phyloP scores from a whole-genome alignment of 1,140 invertebrate genomes.

The Cherax destructor region DNA sequence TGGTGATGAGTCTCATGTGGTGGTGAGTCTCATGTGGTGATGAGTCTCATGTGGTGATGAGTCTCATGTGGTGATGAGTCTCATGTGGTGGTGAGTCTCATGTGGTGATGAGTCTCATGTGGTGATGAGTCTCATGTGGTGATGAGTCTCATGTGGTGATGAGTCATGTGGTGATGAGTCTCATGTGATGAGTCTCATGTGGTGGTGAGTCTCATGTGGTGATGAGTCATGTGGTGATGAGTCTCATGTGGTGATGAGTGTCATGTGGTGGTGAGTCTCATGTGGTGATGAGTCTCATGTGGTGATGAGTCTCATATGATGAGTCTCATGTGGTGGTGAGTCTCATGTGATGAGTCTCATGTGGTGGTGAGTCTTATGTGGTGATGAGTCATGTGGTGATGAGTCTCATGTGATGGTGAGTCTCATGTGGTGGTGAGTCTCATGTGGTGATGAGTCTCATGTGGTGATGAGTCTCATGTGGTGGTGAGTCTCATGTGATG shows the following conservation, averaged over 20 bases:
- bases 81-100: too few species aligned
- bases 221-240: too few species aligned
- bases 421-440: background rate
- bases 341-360: slow-evolving; percentile 8
- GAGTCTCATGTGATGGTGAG: too few species aligned
- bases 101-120: slow-evolving; percentile 3
- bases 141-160: slow-evolving; percentile 1
- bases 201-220: background rate
- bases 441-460: slow-evolving; percentile 14
- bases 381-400: slow-evolving; percentile 3
- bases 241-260: background rate
- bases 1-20: too few species aligned
- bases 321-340: background rate
- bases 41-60: background rate
- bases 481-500: too few species aligned
- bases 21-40: slow-evolving; percentile 2
- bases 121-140: background rate
- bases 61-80: background rate
- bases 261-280: too few species aligned
- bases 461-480: background rate
- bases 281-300: slow-evolving; percentile 3
- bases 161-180: too few species aligned
- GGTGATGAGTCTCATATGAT: background rate
- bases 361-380: background rate
- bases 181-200: slow-evolving; percentile 3